A percentile compares a stretch with the other conserved stretches of the same genome.
Conservation (phyloP, 2,113 vertebrate genomes). For the Macroglossus sobrinus region DNA sequence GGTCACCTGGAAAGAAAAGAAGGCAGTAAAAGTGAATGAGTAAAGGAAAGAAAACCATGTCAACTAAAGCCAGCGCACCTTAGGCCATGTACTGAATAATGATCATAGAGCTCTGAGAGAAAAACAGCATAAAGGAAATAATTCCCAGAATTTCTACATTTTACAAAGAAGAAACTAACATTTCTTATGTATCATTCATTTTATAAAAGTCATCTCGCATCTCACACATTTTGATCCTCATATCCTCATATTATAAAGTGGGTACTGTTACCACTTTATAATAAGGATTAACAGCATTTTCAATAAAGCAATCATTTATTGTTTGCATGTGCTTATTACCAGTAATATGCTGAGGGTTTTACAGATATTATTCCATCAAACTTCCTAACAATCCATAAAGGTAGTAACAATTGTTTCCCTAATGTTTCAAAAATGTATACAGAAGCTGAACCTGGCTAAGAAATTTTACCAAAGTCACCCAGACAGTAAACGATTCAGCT, state of each 20-base stretch:
- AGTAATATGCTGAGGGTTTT: not conserved
- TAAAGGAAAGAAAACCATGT: not conserved
- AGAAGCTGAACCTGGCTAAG: not conserved
- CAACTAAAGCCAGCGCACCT: not conserved
- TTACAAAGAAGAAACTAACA: not conserved
- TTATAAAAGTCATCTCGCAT: not conserved
- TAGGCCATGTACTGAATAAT: not conserved
- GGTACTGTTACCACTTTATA: not conserved
- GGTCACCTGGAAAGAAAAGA: constrained; percentile 86
- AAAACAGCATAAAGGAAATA: not conserved
- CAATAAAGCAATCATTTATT: not conserved
- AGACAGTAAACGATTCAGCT: not conserved
- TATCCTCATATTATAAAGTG: too few species aligned
- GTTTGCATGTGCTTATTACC: not conserved
- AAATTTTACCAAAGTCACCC: not conserved
- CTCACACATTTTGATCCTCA: not conserved
- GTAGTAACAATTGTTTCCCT: not conserved
- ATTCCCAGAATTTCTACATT: not conserved
- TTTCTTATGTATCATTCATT: not conserved
- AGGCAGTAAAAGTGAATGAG: not conserved
- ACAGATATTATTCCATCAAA: not conserved
- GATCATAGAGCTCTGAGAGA: too few species aligned
- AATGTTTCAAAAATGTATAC: not conserved
- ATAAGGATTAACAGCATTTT: constrained; percentile 2
- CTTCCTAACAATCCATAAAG: not conserved